These are phyloP conservation scores for Drosophila tristis DNA, from an alignment of 1,140 invertebrate species.

Conservation along the genomic window DNA sequence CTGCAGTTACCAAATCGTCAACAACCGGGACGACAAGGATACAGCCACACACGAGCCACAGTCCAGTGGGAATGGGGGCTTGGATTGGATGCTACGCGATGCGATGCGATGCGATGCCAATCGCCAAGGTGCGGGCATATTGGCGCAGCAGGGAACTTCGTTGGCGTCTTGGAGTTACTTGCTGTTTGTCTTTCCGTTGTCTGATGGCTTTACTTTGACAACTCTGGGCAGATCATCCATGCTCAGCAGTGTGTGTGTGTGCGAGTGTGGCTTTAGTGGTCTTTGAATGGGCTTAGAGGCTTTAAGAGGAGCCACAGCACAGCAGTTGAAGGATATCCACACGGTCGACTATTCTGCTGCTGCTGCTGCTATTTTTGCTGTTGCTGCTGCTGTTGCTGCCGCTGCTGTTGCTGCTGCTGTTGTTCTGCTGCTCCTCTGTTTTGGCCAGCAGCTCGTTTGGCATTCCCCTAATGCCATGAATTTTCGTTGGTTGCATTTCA, in stretches of 20 bases:
- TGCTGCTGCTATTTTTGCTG: no score
- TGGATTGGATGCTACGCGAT: constrained; percentile 7
- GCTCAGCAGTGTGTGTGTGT: no score
- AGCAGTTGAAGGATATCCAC: not conserved
- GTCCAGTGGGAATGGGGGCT: constrained; percentile 48
- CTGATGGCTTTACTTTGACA: not conserved
- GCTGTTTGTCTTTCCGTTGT: not conserved
- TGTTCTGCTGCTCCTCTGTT: constrained; percentile 35
- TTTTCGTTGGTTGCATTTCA: constrained; percentile 78
- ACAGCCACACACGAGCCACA: constrained; percentile 23
- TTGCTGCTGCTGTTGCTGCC: not conserved
- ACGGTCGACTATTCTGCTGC: not conserved
- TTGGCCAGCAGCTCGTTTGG: constrained; percentile 64
- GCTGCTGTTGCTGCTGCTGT: constrained; percentile 22
- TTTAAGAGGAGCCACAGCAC: no score
- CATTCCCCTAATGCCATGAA: constrained; percentile 79
- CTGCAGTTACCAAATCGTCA: constrained; percentile 69
- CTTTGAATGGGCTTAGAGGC: no score
- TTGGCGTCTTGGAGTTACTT: constrained; percentile 5
- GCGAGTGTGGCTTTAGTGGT: no score
- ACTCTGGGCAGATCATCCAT: no score
- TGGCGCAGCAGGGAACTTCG: not conserved
- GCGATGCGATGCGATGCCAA: not conserved
- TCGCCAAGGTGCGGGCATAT: constrained; percentile 21
- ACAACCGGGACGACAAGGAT: constrained; percentile 44